Conservation (phyloP, 2,888 invertebrate species). For the Parelbella ahira region DNA sequence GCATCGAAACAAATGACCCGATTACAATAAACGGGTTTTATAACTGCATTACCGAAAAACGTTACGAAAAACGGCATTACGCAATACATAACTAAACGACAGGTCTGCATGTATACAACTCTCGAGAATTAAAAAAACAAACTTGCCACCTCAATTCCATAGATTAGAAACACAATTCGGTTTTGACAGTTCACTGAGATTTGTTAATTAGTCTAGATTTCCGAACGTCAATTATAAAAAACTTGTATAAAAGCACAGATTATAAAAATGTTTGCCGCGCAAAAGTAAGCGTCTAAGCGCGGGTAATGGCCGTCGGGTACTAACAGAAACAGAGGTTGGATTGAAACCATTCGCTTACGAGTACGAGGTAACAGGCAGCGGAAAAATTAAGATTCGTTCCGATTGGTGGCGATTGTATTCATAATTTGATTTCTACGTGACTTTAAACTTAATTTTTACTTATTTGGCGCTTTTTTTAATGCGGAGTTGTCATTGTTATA, state of each 20-base stretch:
- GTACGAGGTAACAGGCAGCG: conserved; percentile 7
- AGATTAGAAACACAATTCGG: conserved; percentile 19
- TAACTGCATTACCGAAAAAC: conserved; percentile 31
- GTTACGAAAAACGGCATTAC: conserved; percentile 26
- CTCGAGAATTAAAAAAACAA: conserved; percentile 15
- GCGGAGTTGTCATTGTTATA: too few species aligned
- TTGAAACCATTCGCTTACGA: conserved; percentile 12
- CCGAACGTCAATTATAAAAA: conserved; percentile 10
- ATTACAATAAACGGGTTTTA: conserved; percentile 27
- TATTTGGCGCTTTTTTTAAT: too few species aligned
- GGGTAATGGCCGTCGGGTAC: conserved; percentile 15
- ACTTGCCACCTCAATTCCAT: conserved; percentile 26
- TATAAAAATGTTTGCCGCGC: conserved; percentile 13
- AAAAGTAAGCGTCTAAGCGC: conserved; percentile 10
- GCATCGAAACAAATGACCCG: conserved; percentile 22
- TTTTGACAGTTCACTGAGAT: conserved; percentile 18
- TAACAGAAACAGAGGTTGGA: conserved; percentile 5
- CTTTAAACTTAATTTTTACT: too few species aligned
- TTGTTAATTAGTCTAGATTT: background rate
- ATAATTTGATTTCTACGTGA: too few species aligned
- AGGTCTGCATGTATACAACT: conserved; percentile 6
- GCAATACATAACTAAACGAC: conserved; percentile 23
- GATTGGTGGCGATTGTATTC: too few species aligned
- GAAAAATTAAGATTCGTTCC: conserved; percentile 12
- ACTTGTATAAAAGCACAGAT: conserved; percentile 15